Conservation (phyloP, 2,888 invertebrate species). For the Slavum lentiscoides region DNA sequence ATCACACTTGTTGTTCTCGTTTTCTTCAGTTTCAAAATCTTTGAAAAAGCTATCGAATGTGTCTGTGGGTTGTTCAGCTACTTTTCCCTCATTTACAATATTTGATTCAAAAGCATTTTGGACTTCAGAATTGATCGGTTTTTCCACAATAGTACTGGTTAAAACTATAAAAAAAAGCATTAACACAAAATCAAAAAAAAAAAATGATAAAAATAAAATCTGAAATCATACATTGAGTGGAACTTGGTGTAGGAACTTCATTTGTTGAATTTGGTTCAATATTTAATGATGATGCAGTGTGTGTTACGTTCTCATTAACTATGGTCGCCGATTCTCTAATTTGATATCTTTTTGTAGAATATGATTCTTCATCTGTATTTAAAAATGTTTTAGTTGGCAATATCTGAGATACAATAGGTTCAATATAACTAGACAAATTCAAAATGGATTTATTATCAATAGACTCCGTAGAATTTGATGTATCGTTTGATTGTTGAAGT, state of each 20-base stretch:
- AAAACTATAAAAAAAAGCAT: slow-evolving; percentile 5
- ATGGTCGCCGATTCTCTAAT: slow-evolving; percentile 8
- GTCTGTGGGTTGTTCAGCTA: slow-evolving; percentile 23
- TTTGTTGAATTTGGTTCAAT: slow-evolving; percentile 25
- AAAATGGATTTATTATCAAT: slow-evolving; percentile 10
- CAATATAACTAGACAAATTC: slow-evolving; percentile 44
- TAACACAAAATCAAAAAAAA: neutral
- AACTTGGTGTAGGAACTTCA: slow-evolving; percentile 23
- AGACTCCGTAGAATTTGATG: neutral
- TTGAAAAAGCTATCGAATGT: slow-evolving; percentile 47
- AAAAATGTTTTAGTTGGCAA: slow-evolving; percentile 61
- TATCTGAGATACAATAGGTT: slow-evolving; percentile 49
- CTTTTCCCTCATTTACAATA: slow-evolving; percentile 6
- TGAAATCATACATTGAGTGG: slow-evolving; percentile 29
- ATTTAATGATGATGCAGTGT: neutral
- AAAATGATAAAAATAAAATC: neutral
- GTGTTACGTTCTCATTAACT: slow-evolving; percentile 30
- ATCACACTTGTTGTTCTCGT: slow-evolving; percentile 37
- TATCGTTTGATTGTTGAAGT: slow-evolving; percentile 23
- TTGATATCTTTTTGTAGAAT: slow-evolving; percentile 2
- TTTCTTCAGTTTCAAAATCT: slow-evolving; percentile 46
- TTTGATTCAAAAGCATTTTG: slow-evolving; percentile 29
- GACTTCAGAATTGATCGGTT: slow-evolving; percentile 18
- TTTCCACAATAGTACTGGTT: slow-evolving; percentile 31
- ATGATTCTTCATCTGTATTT: slow-evolving; percentile 56